These are phyloP conservation scores for Villa cingulata DNA, from an alignment of 2,888 invertebrate species.

Conservation along the genomic window DNA sequence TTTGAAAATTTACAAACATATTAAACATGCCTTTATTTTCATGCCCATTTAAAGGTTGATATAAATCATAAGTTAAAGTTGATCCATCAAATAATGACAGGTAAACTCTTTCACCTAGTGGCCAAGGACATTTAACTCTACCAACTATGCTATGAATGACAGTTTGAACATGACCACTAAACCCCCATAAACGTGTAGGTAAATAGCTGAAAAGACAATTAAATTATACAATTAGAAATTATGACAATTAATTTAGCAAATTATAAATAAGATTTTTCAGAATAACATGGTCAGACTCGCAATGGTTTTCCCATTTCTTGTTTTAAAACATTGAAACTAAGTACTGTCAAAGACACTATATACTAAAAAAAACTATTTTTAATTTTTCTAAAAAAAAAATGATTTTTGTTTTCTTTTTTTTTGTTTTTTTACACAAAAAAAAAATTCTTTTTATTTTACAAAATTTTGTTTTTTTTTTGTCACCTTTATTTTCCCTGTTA, in stretches of 20 bases:
- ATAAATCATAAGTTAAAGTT: conserved; percentile 83
- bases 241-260: background rate
- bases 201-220: conserved; percentile 55
- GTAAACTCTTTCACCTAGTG: conserved; percentile 68
- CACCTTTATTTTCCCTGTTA: no score
- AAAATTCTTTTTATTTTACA: no score
- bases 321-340: no score
- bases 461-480: no score
- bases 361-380: no score
- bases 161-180: conserved; percentile 90
- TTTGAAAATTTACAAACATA: no score
- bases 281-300: background rate
- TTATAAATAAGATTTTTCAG: background rate
- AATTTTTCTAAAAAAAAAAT: no score
- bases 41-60: conserved; percentile 63
- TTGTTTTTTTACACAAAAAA: no score
- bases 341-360: no score
- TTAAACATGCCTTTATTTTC: conserved; percentile 43
- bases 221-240: background rate
- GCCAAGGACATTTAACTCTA: conserved; percentile 77
- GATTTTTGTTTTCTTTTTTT: no score
- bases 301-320: no score
- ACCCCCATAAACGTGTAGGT: conserved; percentile 86
- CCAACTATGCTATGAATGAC: conserved; percentile 80
- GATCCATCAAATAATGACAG: conserved; percentile 68